Percentiles rank a stretch among this genome's conserved stretches.
Evolutionary conservation across 2,797 vertebrate genomes (phyloP).

Genomic region (Cyclopterus lumpus): DNA sequence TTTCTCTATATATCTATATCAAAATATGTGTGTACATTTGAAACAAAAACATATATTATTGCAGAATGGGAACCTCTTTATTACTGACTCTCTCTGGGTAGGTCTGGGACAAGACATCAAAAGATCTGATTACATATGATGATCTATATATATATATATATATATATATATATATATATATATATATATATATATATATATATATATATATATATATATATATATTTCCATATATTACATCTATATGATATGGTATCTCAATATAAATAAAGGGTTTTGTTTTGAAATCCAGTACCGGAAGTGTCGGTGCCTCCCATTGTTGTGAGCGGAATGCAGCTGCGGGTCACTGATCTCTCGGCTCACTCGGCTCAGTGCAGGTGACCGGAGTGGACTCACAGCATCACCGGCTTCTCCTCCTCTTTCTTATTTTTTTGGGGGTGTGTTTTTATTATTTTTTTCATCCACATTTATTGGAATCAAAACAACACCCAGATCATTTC

Average conservation of each 20-base stretch:
- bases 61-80: background rate
- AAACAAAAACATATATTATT: too few species aligned
- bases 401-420: background rate
- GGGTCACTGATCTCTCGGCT: background rate
- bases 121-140: background rate
- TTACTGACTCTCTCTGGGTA: background rate
- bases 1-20: too few species aligned
- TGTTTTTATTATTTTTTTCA: background rate
- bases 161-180: too few species aligned
- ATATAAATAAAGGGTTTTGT: slow-evolving; percentile 21
- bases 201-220: too few species aligned
- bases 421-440: background rate
- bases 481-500: background rate
- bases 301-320: rapidly evolving
- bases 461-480: slow-evolving; percentile 11
- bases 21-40: too few species aligned
- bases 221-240: too few species aligned
- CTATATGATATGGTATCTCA: too few species aligned
- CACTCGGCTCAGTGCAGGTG: slow-evolving; percentile 26
- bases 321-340: slow-evolving; percentile 7
- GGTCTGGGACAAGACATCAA: background rate
- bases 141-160: too few species aligned
- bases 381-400: background rate
- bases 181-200: too few species aligned
- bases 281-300: slow-evolving; percentile 40